Conservation (phyloP, 2,888 invertebrate species). For the Pachycephus smyrnensis region DNA sequence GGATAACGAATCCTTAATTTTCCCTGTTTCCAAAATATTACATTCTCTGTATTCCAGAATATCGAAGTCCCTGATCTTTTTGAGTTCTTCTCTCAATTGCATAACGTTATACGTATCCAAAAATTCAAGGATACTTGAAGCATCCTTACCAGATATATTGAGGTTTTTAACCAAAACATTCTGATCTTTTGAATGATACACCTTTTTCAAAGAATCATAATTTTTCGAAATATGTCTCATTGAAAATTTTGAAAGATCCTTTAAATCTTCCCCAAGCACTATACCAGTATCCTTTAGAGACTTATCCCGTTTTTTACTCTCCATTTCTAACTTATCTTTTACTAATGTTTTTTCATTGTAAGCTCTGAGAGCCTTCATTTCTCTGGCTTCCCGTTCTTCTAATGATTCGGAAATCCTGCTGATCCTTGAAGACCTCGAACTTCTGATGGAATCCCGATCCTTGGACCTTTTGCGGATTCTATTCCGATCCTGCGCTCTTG, state of each 20-base stretch:
- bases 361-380: constrained; percentile 39
- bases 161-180: not conserved
- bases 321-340: constrained; percentile 35
- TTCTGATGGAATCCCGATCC: not conserved
- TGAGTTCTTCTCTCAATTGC: constrained; percentile 4
- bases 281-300: not conserved
- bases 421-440: not conserved
- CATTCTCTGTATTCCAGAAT: not conserved
- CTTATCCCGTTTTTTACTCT: constrained; percentile 21
- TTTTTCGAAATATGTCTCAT: not conserved
- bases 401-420: not conserved
- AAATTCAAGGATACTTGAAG: constrained; percentile 8
- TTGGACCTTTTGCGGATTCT: not conserved
- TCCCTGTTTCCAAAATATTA: not conserved
- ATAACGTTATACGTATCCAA: constrained; percentile 11
- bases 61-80: constrained; percentile 4
- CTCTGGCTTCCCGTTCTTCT: constrained; percentile 31
- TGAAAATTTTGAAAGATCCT: not conserved
- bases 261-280: not conserved
- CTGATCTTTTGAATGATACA: not conserved
- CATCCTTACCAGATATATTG: not conserved
- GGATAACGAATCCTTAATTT: not conserved
- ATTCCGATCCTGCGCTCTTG: not conserved
- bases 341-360: constrained; percentile 44
- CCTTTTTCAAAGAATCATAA: not conserved